Percentiles rank a stretch among this genome's conserved stretches.
Evolutionary conservation across 2,888 invertebrate genomes (phyloP).

Genomic region (Acleris sparsana): DNA sequence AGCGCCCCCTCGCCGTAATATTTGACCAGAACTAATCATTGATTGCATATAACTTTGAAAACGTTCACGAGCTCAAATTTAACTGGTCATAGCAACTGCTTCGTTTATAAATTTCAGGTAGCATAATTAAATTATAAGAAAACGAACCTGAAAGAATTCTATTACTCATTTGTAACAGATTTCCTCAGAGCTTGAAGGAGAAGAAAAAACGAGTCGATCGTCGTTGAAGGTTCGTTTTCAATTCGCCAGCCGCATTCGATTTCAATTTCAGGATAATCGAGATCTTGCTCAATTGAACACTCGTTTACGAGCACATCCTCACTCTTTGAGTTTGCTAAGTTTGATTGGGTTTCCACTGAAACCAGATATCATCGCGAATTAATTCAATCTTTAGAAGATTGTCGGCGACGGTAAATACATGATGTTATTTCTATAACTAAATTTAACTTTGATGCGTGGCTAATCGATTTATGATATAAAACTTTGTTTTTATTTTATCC

Average conservation of each 20-base stretch:
- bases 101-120: neutral
- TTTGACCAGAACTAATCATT: neutral
- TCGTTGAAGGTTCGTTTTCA: conserved; percentile 66
- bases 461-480: neutral
- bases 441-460: neutral
- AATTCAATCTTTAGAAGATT: conserved; percentile 45
- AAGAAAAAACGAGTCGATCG: conserved; percentile 49
- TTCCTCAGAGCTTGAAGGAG: conserved; percentile 43
- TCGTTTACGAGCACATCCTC: conserved; percentile 75
- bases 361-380: conserved; percentile 63
- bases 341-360: conserved; percentile 78
- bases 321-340: conserved; percentile 76
- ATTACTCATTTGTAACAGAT: conserved; percentile 37
- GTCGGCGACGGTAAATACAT: neutral
- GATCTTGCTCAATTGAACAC: conserved; percentile 81
- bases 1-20: neutral
- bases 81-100: neutral
- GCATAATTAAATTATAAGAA: conserved; percentile 29
- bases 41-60: neutral
- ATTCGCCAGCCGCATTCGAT: conserved; percentile 72
- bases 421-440: too few relatives aligned
- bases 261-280: conserved; percentile 79
- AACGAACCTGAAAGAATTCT: conserved; percentile 25
- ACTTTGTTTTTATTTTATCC: too few relatives aligned
- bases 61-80: neutral